Conservation (phyloP, 35 echinoderm and acorn worm genomes). For the Stichopus chloronotus region DNA sequence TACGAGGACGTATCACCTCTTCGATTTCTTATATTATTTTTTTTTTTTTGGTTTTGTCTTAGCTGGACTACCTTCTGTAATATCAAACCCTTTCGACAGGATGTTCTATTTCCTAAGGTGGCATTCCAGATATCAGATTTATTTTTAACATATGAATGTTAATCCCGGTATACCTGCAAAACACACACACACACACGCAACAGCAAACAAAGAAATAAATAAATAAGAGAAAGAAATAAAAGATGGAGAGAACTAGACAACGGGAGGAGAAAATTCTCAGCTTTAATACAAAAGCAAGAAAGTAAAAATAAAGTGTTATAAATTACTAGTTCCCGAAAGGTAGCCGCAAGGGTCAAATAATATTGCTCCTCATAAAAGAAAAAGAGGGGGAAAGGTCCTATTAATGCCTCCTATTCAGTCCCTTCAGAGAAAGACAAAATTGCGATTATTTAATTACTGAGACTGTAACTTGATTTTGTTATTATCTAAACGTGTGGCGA, state of each 20-base stretch:
- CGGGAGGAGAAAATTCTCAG: neutral
- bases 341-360: constrained; percentile 10
- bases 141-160: constrained; percentile 38
- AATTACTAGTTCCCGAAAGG: neutral
- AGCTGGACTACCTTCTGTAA: no score
- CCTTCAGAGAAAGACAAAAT: constrained; percentile 39
- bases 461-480: constrained; percentile 34
- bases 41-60: no score
- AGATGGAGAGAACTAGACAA: neutral
- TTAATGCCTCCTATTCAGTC: constrained; percentile 17
- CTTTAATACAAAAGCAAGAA: neutral
- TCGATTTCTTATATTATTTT: no score
- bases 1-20: no score
- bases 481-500: constrained; percentile 26
- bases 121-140: neutral
- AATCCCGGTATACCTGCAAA: neutral
- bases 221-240: neutral
- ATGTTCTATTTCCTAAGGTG: constrained; percentile 13
- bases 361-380: constrained; percentile 20
- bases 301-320: neutral
- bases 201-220: neutral
- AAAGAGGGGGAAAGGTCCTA: constrained; percentile 5
- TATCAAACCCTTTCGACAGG: neutral
- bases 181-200: neutral
- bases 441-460: constrained; percentile 33